Percentiles rank a stretch among this genome's conserved stretches.
These are phyloP conservation scores for Hepsetus odoe DNA, from an alignment of 2,113 vertebrate species.

Conservation along the genomic window DNA sequence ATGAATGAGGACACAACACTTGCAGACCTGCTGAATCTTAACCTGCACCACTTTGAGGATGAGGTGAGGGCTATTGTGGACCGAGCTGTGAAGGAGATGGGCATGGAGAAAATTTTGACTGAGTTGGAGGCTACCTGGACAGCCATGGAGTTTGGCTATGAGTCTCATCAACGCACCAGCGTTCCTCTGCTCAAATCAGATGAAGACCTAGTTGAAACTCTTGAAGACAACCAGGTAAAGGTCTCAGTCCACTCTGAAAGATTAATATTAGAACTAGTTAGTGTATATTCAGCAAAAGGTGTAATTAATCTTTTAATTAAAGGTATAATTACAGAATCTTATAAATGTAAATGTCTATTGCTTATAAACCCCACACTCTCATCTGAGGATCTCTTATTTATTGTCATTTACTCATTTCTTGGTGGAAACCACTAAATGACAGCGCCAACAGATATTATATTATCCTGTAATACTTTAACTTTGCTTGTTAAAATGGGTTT, in stretches of 20 bases:
- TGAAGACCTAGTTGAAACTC: conserved; percentile 87
- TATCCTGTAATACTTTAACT: no score
- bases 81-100: conserved; percentile 85
- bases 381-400: no score
- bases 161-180: conserved; percentile 78
- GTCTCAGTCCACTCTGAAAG: not conserved
- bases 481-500: no score
- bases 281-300: no score
- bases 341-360: no score
- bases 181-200: conserved; percentile 80
- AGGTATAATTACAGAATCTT: no score
- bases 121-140: conserved; percentile 83
- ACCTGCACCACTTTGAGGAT: conserved; percentile 88
- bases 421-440: no score
- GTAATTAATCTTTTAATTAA: no score
- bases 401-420: no score
- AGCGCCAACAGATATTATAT: no score
- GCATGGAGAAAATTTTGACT: conserved; percentile 82
- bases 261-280: no score
- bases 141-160: conserved; percentile 86
- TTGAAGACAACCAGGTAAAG: conserved; percentile 88
- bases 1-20: conserved; percentile 84
- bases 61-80: conserved; percentile 91
- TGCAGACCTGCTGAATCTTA: conserved; percentile 87
- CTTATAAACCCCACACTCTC: no score